Evolutionary conservation across 2,888 invertebrate species (phyloP), one percentile per base, ranked within the genome.

Genomic region (Tribolium freemani): DNA sequence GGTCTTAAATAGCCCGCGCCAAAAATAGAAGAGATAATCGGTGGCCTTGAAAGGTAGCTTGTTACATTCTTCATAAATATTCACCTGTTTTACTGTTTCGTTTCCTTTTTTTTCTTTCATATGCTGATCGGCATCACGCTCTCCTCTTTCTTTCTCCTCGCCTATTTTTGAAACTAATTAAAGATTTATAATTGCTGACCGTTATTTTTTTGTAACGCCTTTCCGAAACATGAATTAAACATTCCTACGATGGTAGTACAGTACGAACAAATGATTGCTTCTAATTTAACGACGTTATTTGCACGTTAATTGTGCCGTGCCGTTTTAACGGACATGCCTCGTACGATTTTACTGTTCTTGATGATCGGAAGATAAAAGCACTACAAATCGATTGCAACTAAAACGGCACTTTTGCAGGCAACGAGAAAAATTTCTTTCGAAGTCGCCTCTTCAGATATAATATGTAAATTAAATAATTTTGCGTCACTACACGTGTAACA

Each of bases 261-360:
- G 13, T 16, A 51, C 53, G 45, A 45, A 60, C 60, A 60, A 60
- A 60, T 26, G 60, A 45, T 31, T 44, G 44, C 44, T 30, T 54
- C 46, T 16, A 45, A 38, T 46, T 60, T 31, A 54, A 70, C 38
- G 58, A 30, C 21, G 31, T 11, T 58, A 56, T 63, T 70, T 48
- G 63, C 61, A 56, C 71, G 58, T 66, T 71, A 71, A 71, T 71
- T 64, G 71, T 71, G 48, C 54, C 70, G 63, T 61, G 53, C 71
- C 71, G 71, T 71, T 71, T 71, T 71, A 71, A 71, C 71, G 71
- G 71, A 61, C 38, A n/a, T 38, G 31, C 38, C 38, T 38, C 38
- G 38, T 38, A 38, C 38, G 38, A 38, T 38, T 38, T 38, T 38
- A 38, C 38, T 38, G 38, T 38, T 38, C 38, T 38, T 38, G 38